phyloP scores from a whole-genome alignment of 1,140 invertebrate genomes.

The Pseudomyrmex pallidus region DNA sequence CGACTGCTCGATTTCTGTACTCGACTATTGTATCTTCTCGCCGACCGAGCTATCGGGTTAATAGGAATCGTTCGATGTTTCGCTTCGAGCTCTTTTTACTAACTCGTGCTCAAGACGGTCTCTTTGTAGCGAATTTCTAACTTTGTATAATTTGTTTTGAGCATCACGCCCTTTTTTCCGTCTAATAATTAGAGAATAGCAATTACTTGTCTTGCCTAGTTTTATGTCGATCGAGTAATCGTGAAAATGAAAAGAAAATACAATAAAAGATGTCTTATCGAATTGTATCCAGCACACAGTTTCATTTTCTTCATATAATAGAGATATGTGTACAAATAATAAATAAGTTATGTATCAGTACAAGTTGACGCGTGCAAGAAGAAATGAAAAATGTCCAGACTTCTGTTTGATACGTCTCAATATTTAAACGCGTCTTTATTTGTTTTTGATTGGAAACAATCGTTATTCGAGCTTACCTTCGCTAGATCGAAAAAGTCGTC shows the following conservation, averaged over 20 bases:
- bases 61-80: constrained; percentile 24
- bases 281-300: too few relatives aligned
- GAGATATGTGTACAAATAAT: neutral
- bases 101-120: neutral
- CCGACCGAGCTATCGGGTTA: constrained; percentile 7
- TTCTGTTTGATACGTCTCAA: neutral
- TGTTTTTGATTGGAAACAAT: constrained; percentile 23
- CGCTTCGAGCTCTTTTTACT: neutral
- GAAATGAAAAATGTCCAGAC: neutral
- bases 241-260: too few relatives aligned
- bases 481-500: constrained; percentile 24
- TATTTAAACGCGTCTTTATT: too few relatives aligned
- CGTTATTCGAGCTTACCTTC: constrained; percentile 49
- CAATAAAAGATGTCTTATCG: too few relatives aligned
- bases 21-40: constrained; percentile 30
- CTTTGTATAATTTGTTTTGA: constrained; percentile 19
- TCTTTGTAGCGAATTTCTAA: neutral
- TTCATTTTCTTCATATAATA: too few relatives aligned
- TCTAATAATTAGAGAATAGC: neutral
- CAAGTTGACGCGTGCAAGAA: neutral
- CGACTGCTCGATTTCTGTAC: constrained; percentile 21
- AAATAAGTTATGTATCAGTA: constrained; percentile 1
- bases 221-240: too few relatives aligned
- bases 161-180: neutral
- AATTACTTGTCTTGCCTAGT: too few relatives aligned